phyloP scores from a whole-genome alignment of 2,797 vertebrate genomes.

The Pampus argenteus region DNA sequence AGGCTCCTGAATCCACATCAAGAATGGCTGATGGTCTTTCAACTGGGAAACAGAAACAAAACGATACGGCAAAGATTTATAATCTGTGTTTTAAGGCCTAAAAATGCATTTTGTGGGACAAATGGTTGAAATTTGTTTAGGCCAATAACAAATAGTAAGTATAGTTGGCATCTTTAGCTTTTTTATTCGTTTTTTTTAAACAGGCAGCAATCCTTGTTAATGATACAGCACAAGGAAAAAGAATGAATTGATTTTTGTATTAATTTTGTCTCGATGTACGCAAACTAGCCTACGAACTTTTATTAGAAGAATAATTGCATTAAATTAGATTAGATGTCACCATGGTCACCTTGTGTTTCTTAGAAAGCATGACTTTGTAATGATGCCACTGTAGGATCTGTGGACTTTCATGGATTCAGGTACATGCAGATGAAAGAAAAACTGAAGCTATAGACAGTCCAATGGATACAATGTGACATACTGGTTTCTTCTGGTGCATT shows the following conservation, averaged over 20 bases:
- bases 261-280: background rate
- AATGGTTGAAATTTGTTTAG: background rate
- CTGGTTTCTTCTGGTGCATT: slow-evolving; percentile 62
- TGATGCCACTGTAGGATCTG: background rate
- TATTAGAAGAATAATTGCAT: too few relatives aligned
- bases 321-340: too few relatives aligned
- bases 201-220: too few relatives aligned
- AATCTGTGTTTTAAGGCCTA: background rate
- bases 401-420: background rate
- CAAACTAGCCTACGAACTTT: background rate
- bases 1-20: slow-evolving; percentile 77
- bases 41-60: slow-evolving; percentile 49
- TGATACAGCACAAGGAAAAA: too few relatives aligned
- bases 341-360: background rate
- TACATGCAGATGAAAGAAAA: background rate
- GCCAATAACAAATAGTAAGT: background rate
- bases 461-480: slow-evolving; percentile 33
- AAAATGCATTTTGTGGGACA: background rate
- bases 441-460: background rate
- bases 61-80: background rate
- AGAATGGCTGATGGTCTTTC: slow-evolving; percentile 60
- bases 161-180: background rate
- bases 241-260: background rate
- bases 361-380: background rate
- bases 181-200: too few relatives aligned